These are phyloP conservation scores for Stenoptilia bipunctidactyla DNA, from an alignment of 2,888 invertebrate genomes.

Conservation along the genomic window DNA sequence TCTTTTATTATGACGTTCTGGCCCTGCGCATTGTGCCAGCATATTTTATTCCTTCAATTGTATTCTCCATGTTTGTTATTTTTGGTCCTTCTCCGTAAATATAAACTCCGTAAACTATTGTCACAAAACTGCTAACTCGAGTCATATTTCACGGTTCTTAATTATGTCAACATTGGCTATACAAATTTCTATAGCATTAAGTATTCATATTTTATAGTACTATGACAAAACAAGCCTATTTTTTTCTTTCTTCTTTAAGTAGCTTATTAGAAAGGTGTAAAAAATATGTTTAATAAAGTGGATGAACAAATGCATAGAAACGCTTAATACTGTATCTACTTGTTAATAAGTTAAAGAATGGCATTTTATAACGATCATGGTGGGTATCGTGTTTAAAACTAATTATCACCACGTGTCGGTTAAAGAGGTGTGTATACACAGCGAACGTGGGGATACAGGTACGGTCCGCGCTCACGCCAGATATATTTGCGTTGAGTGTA, in stretches of 20 bases:
- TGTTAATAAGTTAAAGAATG: conserved; percentile 55
- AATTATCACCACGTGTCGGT: conserved; percentile 43
- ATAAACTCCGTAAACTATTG: conserved; percentile 55
- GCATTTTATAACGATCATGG: conserved; percentile 52
- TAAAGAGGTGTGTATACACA: conserved; percentile 47
- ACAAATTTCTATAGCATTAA: conserved; percentile 36
- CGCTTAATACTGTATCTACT: conserved; percentile 27
- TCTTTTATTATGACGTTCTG: conserved; percentile 66
- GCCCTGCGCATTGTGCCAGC: conserved; percentile 58
- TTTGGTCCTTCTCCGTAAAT: conserved; percentile 63
- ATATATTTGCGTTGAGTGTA: conserved; percentile 44
- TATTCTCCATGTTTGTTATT: conserved; percentile 61
- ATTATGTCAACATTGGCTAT: conserved; percentile 34
- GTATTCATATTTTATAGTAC: conserved; percentile 10
- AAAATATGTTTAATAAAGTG: too few relatives aligned
- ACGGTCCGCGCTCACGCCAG: conserved; percentile 35
- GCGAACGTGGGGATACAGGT: conserved; percentile 30
- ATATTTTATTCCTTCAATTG: conserved; percentile 58
- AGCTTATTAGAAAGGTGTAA: too few relatives aligned
- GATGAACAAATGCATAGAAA: background rate
- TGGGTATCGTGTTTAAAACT: conserved; percentile 44
- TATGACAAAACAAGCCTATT: conserved; percentile 3
- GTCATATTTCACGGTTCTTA: conserved; percentile 59
- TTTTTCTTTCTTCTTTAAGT: background rate
- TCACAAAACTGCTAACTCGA: conserved; percentile 41